Evolutionary conservation across 2,888 invertebrate genomes (phyloP), one percentile per base, ranked within the genome.

Genomic region (Cecidostiba fungosa): DNA sequence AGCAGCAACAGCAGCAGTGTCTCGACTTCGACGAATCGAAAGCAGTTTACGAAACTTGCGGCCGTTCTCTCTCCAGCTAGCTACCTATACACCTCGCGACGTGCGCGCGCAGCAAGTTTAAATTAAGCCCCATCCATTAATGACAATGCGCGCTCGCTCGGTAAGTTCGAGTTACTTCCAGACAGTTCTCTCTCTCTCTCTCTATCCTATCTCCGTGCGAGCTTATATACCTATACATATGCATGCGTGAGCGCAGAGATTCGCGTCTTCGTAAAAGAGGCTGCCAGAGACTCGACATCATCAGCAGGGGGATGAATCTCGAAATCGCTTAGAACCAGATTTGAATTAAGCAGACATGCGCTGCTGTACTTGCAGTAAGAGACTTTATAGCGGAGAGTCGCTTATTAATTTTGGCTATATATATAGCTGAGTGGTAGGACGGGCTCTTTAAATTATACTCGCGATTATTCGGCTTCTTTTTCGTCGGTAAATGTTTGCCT

Each of bases 291-390:
- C 39, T 43, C 74, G 84, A 80, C 84, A n/a, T n/a, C n/a, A n/a
- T n/a, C n/a, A 74, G 73, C 84, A n/a, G 78, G 23, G 76, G 86
- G 84, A 87, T 87, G 85, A 87, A 87, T 87, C 87, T 87, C 88
- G 89, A 88, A 88, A 89, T 90, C 88, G 88, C 89, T 91, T 91
- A 91, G 90, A 89, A 92, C 91, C 91, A 90, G 91, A 93, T 92
- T 92, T 92, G 91, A 91, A 92, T 92, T 90, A 91, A 91, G 89
- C 89, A 90, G 90, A 90, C 88, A 59, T 70, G 81, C 76, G 86
- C 43, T 10, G 43, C 1, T 43, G 32, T 54, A 73, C 54, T n/a
- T n/a, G 77, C 32, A 62, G 78, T 43, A 39, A 29, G 43, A 59
- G 54, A 19, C n/a, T 59, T 59, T 16, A 26, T 54, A 59, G 32